Percentiles rank a stretch among this genome's conserved stretches.
These are phyloP conservation scores for Neocrepidodera transversa DNA, from an alignment of 2,888 invertebrate genomes.

Conservation along the genomic window DNA sequence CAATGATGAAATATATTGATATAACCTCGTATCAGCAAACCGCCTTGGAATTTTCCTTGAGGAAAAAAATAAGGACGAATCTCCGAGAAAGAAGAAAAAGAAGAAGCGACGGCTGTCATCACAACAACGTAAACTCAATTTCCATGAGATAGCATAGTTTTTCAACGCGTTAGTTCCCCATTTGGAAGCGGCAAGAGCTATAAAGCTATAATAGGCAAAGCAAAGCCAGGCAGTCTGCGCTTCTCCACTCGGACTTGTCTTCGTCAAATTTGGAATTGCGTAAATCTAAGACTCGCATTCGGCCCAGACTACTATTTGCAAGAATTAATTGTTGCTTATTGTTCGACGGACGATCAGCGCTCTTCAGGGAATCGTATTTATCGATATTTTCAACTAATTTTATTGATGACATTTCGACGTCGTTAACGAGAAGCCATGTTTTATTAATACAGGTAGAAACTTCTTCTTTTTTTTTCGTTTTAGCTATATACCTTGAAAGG, in stretches of 20 bases:
- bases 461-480: background rate
- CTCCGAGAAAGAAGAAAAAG: slow-evolving; percentile 41
- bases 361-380: slow-evolving; percentile 43
- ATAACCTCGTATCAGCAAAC: background rate
- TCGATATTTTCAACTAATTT: slow-evolving; percentile 44
- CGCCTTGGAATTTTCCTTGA: background rate
- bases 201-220: slow-evolving; percentile 61
- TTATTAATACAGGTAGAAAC: slow-evolving; percentile 27
- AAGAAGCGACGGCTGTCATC: slow-evolving; percentile 40
- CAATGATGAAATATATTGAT: background rate
- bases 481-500: background rate
- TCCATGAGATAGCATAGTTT: slow-evolving; percentile 58
- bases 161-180: slow-evolving; percentile 55
- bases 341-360: slow-evolving; percentile 32
- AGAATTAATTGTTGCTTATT: slow-evolving; percentile 59
- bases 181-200: slow-evolving; percentile 55
- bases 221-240: slow-evolving; percentile 61
- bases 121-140: slow-evolving; percentile 42
- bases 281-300: slow-evolving; percentile 55
- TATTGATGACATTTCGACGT: slow-evolving; percentile 40
- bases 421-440: slow-evolving; percentile 39
- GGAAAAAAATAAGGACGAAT: slow-evolving; percentile 43
- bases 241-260: slow-evolving; percentile 59
- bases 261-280: slow-evolving; percentile 62
- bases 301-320: slow-evolving; percentile 59